These are phyloP conservation scores for Cheumatopsyche charites DNA, from an alignment of 1,140 invertebrate genomes.

Conservation along the genomic window DNA sequence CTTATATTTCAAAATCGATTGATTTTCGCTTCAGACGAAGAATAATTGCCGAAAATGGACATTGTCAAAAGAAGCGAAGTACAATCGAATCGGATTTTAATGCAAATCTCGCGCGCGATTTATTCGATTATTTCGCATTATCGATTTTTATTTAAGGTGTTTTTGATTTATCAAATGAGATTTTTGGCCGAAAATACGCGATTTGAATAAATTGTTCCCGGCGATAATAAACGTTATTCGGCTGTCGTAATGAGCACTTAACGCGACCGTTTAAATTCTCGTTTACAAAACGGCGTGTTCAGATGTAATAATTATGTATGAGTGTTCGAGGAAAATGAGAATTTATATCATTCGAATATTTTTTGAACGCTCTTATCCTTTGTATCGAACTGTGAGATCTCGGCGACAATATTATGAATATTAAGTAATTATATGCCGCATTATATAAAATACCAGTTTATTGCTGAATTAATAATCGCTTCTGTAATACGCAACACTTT, in stretches of 20 bases:
- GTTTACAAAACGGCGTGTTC: neutral
- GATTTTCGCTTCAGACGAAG: too few relatives aligned
- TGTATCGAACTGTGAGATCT: neutral
- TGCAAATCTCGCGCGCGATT: too few relatives aligned
- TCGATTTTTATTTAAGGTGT: too few relatives aligned
- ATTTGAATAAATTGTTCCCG: constrained; percentile 15
- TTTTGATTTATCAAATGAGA: too few relatives aligned
- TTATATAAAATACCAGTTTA: neutral
- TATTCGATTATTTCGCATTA: too few relatives aligned
- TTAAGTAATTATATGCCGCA: constrained; percentile 1
- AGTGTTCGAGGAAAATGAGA: neutral
- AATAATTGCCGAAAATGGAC: too few relatives aligned
- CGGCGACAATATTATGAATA: constrained; percentile 12
- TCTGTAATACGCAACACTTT: constrained; percentile 3
- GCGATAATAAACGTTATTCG: neutral
- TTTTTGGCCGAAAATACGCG: neutral
- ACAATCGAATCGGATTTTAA: too few relatives aligned
- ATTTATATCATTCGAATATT: neutral
- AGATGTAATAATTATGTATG: neutral
- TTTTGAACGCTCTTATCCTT: neutral
- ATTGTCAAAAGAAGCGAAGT: too few relatives aligned
- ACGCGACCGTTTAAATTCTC: neutral
- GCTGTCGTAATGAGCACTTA: neutral
- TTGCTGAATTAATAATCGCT: neutral
- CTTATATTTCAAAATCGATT: too few relatives aligned